phyloP scores from a whole-genome alignment of 2,797 vertebrate genomes.

The Diplodus sargus region DNA sequence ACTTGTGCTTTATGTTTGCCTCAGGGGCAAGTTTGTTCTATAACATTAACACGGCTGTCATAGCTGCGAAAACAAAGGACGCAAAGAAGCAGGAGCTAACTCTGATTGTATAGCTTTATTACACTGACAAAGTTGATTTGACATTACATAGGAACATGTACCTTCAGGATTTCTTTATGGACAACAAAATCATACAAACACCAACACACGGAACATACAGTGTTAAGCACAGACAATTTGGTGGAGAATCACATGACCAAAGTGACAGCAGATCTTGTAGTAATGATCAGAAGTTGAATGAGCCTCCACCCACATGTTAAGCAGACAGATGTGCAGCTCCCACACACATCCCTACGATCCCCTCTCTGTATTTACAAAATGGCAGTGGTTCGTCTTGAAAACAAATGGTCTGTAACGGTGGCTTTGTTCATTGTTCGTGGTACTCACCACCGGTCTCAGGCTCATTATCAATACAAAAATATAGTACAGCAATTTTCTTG shows the following conservation, averaged over 20 bases:
- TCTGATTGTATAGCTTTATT: constrained; percentile 81
- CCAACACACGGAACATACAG: constrained; percentile 50
- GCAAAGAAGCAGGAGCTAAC: background rate
- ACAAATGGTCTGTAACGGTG: constrained; percentile 30
- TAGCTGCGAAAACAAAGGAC: background rate
- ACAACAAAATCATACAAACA: constrained; percentile 53
- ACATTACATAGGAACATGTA: constrained; percentile 80
- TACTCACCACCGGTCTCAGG: constrained; percentile 34
- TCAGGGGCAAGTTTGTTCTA: background rate
- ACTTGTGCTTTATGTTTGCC: constrained; percentile 7
- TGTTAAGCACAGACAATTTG: constrained; percentile 50
- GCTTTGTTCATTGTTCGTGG: constrained; percentile 40
- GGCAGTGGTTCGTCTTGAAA: constrained; percentile 64
- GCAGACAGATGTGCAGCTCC: background rate
- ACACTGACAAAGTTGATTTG: constrained; percentile 71
- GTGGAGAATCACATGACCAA: constrained; percentile 47
- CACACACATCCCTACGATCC: constrained; percentile 9
- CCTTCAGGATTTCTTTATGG: constrained; percentile 69
- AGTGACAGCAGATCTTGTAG: constrained; percentile 48
- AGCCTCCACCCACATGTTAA: constrained; percentile 21
- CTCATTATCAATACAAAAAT: constrained; percentile 75
- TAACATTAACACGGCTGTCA: background rate
- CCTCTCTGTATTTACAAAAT: constrained; percentile 65
- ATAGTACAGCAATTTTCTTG: constrained; percentile 80
- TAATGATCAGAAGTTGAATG: constrained; percentile 13